phyloP scores from a whole-genome alignment of 2,113 vertebrate species.

The Brachypodius melanocephalos region DNA sequence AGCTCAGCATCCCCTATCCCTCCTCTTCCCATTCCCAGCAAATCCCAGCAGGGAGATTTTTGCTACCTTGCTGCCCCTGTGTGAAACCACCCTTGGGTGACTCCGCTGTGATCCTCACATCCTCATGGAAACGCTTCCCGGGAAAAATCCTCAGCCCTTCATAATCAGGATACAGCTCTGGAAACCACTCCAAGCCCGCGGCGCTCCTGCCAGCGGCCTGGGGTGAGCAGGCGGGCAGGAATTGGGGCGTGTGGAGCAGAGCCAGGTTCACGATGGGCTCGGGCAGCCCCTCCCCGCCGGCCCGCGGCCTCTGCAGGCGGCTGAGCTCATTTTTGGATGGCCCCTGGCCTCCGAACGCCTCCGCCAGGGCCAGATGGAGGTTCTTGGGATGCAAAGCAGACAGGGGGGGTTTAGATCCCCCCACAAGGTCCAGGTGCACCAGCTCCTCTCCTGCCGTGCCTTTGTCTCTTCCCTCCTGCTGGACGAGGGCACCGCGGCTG shows the following conservation, averaged over 20 bases:
- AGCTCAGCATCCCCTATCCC: neutral
- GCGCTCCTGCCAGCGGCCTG: neutral
- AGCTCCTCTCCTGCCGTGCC: neutral
- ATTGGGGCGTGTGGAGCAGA: neutral
- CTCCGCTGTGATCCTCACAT: accelerated
- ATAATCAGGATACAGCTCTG: conserved; percentile 67
- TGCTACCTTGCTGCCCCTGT: conserved; percentile 47
- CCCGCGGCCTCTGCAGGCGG: neutral
- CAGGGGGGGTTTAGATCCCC: neutral
- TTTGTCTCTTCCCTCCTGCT: neutral
- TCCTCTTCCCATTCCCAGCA: neutral
- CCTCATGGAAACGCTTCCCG: neutral
- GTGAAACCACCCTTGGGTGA: neutral
- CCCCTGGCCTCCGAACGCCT: neutral
- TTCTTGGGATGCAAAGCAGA: neutral
- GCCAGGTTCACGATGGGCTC: neutral
- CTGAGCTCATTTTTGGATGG: neutral
- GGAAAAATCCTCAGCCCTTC: conserved; percentile 46
- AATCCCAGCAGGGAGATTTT: neutral
- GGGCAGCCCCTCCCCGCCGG: neutral
- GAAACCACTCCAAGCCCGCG: conserved; percentile 75
- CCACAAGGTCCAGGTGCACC: neutral
- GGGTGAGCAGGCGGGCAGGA: neutral
- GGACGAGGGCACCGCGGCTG: accelerated
- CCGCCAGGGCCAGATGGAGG: neutral